Conservation (phyloP, 2,888 invertebrate genomes). For the Augochlorella aurata region DNA sequence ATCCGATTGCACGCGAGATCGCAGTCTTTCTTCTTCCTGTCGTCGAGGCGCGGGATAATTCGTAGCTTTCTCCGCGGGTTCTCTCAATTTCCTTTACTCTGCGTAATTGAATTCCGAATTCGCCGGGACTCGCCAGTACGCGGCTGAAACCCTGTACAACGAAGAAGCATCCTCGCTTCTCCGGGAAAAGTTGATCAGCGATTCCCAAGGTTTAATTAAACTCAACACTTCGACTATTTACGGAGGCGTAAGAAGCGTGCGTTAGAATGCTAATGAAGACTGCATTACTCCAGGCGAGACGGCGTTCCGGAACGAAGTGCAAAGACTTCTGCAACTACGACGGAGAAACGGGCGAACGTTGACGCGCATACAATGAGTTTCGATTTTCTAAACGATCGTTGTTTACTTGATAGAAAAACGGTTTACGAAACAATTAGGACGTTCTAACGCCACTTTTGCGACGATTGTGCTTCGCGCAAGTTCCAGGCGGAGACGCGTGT, state of each 20-base stretch:
- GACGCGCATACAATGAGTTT: background rate
- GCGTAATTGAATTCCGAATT: conserved; percentile 19
- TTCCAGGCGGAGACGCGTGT: background rate
- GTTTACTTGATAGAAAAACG: background rate
- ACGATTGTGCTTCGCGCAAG: background rate
- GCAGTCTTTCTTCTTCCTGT: background rate
- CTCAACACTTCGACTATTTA: conserved; percentile 9
- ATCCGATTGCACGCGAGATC: background rate
- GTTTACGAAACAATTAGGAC: background rate
- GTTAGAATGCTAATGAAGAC: conserved; percentile 1
- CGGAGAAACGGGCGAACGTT: background rate
- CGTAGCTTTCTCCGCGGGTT: background rate
- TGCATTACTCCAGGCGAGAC: background rate
- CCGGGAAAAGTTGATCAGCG: conserved; percentile 12
- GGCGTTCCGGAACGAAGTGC: conserved; percentile 1
- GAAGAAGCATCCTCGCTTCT: background rate
- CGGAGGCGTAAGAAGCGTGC: conserved; percentile 8
- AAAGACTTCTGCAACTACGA: background rate
- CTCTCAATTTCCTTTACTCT: background rate
- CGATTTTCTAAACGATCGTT: background rate
- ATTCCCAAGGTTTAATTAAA: conserved; percentile 24
- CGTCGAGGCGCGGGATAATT: background rate
- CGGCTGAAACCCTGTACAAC: background rate
- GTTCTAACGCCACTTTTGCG: background rate
- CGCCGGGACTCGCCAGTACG: background rate